phyloP scores from a whole-genome alignment of 1,140 invertebrate genomes.

The Camponotus floridanus region DNA sequence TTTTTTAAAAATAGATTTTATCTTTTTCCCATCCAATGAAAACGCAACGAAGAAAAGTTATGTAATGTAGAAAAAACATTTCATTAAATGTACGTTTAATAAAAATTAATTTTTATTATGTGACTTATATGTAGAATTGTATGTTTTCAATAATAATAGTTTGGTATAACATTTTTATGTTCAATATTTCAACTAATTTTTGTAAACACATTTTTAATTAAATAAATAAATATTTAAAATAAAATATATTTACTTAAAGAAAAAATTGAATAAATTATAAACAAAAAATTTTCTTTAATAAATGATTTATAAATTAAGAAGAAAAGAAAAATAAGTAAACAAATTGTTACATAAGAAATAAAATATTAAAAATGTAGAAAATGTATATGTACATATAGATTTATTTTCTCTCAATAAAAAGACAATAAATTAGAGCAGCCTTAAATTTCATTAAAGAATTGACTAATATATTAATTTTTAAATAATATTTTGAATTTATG shows the following conservation, averaged over 20 bases:
- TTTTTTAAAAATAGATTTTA: conserved; percentile 64
- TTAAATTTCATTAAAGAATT: too few relatives aligned
- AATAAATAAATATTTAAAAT: background rate
- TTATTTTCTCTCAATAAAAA: too few relatives aligned
- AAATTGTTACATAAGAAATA: too few relatives aligned
- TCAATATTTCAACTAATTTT: background rate
- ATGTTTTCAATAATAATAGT: background rate
- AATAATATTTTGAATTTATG: too few relatives aligned
- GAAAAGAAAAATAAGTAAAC: too few relatives aligned
- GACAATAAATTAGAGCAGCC: too few relatives aligned
- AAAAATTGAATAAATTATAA: too few relatives aligned
- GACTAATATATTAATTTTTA: too few relatives aligned
- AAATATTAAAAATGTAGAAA: too few relatives aligned
- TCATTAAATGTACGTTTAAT: background rate
- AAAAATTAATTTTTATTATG: background rate
- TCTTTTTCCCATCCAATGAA: conserved; percentile 3
- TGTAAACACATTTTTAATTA: background rate
- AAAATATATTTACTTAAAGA: background rate
- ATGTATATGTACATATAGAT: too few relatives aligned
- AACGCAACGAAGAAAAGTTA: conserved; percentile 11
- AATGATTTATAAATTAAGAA: too few relatives aligned
- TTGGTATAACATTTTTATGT: background rate
- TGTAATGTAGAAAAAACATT: background rate
- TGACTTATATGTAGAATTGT: background rate
- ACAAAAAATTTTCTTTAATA: too few relatives aligned